Evolutionary conservation across 1,140 invertebrate genomes (phyloP).

Genomic region (Colletes gigas): DNA sequence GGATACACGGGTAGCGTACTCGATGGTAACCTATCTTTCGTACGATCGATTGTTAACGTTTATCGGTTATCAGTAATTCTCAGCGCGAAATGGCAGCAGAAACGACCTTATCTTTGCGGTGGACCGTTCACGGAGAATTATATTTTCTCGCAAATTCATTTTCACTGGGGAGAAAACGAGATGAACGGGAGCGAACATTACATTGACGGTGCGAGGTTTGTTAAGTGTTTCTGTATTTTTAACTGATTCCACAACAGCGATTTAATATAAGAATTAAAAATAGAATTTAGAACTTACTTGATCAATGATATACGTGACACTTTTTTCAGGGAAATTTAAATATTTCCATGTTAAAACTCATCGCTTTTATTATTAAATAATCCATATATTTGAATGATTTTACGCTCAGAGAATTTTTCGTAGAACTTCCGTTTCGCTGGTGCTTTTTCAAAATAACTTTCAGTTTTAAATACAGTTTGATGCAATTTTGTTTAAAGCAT

Average conservation of each 20-base stretch:
- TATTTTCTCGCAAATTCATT: constrained; percentile 88
- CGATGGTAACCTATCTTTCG: constrained; percentile 67
- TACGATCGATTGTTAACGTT: neutral
- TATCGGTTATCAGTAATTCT: constrained; percentile 77
- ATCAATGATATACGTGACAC: no score
- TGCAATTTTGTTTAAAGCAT: constrained; percentile 58
- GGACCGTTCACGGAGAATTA: constrained; percentile 85
- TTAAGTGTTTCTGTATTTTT: neutral
- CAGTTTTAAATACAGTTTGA: neutral
- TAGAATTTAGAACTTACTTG: no score
- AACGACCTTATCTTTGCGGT: constrained; percentile 82
- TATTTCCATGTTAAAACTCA: no score
- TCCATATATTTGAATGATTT: no score
- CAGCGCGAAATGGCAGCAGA: constrained; percentile 82
- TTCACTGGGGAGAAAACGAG: constrained; percentile 90
- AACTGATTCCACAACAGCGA: constrained; percentile 4
- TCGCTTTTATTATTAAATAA: no score
- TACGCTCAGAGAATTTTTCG: no score
- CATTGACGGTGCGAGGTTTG: constrained; percentile 83
- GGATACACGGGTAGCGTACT: constrained; percentile 81
- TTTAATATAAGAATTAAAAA: no score
- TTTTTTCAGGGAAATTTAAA: no score
- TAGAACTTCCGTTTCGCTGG: neutral
- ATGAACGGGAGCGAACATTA: constrained; percentile 90
- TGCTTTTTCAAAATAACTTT: neutral